A percentile compares a stretch with the other conserved stretches of the same genome.
Evolutionary conservation across 1,140 invertebrate genomes (phyloP).

Genomic region (Elysia chlorotica): DNA sequence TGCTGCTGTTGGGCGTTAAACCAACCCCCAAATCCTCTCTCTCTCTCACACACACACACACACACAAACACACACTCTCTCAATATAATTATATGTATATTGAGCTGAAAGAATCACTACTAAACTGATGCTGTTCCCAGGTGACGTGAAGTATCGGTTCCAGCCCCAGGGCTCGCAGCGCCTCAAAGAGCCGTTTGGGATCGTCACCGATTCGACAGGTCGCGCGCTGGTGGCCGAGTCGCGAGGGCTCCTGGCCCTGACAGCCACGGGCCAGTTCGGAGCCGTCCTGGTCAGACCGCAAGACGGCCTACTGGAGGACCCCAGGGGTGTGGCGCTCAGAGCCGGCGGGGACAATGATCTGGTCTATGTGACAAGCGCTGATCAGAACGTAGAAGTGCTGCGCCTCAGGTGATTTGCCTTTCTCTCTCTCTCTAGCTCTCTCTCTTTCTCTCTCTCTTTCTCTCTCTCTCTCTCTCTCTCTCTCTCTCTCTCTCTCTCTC

Average conservation of each 20-base stretch:
- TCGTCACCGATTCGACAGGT: constrained; percentile 3
- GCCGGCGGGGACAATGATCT: constrained; percentile 7
- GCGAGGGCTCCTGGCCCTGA: constrained; percentile 8
- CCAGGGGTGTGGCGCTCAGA: constrained; percentile 16
- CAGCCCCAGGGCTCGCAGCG: constrained; percentile 1
- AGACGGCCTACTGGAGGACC: constrained; percentile 15
- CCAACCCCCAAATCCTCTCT: too few relatives aligned
- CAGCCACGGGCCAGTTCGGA: constrained; percentile 1
- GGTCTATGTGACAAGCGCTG: constrained; percentile 16
- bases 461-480: not conserved
- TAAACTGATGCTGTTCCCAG: too few relatives aligned
- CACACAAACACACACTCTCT: too few relatives aligned
- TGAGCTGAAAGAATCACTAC: too few relatives aligned
- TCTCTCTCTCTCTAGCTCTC: not conserved
- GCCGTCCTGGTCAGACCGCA: not conserved
- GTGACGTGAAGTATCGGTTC: not conserved
- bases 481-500: not conserved
- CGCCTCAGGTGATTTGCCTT: not conserved
- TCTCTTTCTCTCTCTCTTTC: too few relatives aligned
- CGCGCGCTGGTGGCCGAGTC: constrained; percentile 16
- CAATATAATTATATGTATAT: too few relatives aligned
- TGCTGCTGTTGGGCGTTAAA: too few relatives aligned
- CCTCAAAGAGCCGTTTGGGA: constrained; percentile 19
- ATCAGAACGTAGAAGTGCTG: constrained; percentile 14
- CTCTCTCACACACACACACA: too few relatives aligned